Evolutionary conservation across 2,113 vertebrate genomes (phyloP), one percentile per base, ranked within the genome.

Genomic region (Butorides virescens): DNA sequence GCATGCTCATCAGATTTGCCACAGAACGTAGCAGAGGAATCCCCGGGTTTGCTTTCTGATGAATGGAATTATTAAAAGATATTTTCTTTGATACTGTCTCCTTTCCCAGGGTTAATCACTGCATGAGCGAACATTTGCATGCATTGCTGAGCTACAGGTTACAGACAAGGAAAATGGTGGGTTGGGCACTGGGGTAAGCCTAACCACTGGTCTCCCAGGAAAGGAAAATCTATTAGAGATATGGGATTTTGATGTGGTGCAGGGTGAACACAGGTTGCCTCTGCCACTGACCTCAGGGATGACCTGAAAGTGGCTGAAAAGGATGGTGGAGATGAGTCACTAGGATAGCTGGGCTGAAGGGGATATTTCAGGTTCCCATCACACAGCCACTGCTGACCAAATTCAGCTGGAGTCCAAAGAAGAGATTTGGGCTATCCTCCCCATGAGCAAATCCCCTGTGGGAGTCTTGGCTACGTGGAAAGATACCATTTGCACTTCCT

Each of bases 61-160:
- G 5, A 70, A 90, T 59, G 46, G 58, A 95, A 47, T 95, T 95
- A 85, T 77, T 94, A 80, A 79, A 85, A 92, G 36, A 49, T 92
- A 44, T 36, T 82, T 7, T 75, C 56, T 81, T 89, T 90, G 91
- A 85, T 82, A 77, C 56, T 7, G 19, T 74, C 74, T 89, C 37
- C 21, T 94, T 87, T 90, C 37, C 59, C 55, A 62, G 72, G 50
- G 72, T 88, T 95, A 95, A 95, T 93, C 91, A 61, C 58, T 0
- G 0, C 49, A 53, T 65, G 61, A 91, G 34, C 15, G 74, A 91
- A 76, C 49, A 82, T 95, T 93, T 92, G 58, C 85, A 76, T 73
- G 25, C 39, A 26, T n/a, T 88, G 81, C 52, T 85, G 73, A 81
- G 72, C 91, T 82, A 61, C 77, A 87, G 66, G 84, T 94, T 87